Evolutionary conservation across 2,113 vertebrate genomes (phyloP).

Genomic region (Dermatemys mawii): DNA sequence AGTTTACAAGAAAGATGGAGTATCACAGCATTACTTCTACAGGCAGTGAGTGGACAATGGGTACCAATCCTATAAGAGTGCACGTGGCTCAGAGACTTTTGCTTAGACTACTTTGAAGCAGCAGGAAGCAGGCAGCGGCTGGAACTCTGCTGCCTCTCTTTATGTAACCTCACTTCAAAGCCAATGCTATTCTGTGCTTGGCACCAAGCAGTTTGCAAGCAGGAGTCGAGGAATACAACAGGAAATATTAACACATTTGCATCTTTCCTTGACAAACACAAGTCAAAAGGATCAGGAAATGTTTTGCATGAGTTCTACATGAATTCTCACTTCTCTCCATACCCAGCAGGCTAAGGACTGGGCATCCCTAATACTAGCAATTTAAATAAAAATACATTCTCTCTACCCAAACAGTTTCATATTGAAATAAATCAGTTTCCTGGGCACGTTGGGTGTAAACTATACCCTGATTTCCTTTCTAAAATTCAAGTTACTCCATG

Average conservation of each 20-base stretch:
- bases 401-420: neutral
- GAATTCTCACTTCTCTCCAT: neutral
- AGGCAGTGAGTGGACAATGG: fast-evolving
- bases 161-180: neutral
- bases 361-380: neutral
- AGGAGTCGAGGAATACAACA: neutral
- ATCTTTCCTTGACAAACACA: neutral
- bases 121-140: neutral
- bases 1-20: neutral
- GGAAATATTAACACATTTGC: neutral
- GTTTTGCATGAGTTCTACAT: slow-evolving; percentile 8
- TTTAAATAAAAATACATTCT: neutral
- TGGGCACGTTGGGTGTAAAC: neutral
- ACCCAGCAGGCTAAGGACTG: neutral
- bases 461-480: neutral
- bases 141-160: neutral
- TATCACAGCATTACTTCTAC: neutral
- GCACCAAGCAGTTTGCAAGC: neutral
- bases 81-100: neutral
- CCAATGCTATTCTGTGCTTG: neutral
- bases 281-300: neutral
- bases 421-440: neutral
- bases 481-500: neutral
- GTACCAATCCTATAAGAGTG: neutral
- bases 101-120: neutral